Percentiles rank a stretch among this genome's conserved stretches.
Conservation (phyloP, 2,113 vertebrate genomes). For the Pseudopipra pipra region DNA sequence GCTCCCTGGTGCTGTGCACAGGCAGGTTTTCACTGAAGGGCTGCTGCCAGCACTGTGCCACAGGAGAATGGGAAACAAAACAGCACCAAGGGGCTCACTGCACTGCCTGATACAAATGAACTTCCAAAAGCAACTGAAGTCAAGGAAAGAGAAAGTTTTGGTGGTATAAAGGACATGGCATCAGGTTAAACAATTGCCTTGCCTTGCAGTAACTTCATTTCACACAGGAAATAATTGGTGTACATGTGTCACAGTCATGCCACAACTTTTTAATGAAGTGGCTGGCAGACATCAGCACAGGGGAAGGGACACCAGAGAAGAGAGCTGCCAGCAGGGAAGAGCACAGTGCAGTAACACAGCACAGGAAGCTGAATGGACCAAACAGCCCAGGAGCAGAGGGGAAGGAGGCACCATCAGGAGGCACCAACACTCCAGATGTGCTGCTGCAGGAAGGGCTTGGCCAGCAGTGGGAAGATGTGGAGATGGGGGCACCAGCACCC, state of each 20-base stretch:
- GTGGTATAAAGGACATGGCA: background rate
- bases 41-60: background rate
- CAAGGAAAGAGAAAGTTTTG: background rate
- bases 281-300: background rate
- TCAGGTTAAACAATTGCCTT: background rate
- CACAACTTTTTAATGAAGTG: background rate
- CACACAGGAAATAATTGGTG: background rate
- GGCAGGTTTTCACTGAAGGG: background rate
- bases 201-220: background rate
- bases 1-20: background rate
- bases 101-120: background rate
- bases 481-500: background rate
- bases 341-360: background rate
- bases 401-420: background rate
- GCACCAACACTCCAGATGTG: background rate
- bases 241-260: background rate
- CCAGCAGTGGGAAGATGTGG: accelerated
- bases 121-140: background rate
- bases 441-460: background rate
- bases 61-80: accelerated
- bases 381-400: background rate
- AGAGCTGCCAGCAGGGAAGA: background rate
- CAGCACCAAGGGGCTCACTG: background rate
- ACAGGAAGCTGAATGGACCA: accelerated
- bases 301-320: background rate